phyloP scores from a whole-genome alignment of 2,797 vertebrate genomes.

The Hoplostethus mediterraneus region DNA sequence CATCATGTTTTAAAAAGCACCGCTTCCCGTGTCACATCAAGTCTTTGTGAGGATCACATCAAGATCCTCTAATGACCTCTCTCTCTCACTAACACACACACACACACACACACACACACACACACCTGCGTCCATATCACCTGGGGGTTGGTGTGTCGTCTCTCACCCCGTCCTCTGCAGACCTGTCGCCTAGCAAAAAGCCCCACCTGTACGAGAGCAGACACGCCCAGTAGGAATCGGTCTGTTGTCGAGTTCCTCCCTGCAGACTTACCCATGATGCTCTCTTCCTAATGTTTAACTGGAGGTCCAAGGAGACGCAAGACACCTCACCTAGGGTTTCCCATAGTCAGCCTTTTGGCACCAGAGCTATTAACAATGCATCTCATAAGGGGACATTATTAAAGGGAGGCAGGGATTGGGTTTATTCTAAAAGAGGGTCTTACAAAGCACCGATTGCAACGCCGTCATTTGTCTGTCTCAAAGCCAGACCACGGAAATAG shows the following conservation, averaged over 20 bases:
- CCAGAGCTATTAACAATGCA: background rate
- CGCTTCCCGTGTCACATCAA: background rate
- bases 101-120: constrained; percentile 17
- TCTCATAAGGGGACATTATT: background rate
- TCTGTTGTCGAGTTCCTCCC: constrained; percentile 42
- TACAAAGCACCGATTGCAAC: constrained; percentile 5
- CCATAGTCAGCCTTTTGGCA: background rate
- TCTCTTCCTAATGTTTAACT: constrained; percentile 39
- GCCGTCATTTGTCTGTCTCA: constrained; percentile 22
- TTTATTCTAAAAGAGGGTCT: constrained; percentile 16
- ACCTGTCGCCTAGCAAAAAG: constrained; percentile 54
- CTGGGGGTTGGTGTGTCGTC: constrained; percentile 12
- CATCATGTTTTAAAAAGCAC: background rate
- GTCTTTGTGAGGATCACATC: constrained; percentile 15
- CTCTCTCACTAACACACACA: background rate
- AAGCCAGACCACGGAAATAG: constrained; percentile 15
- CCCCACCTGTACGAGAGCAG: constrained; percentile 29
- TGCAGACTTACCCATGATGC: constrained; percentile 22
- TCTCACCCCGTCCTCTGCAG: constrained; percentile 31
- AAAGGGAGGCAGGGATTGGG: constrained; percentile 3
- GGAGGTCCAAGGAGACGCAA: background rate
- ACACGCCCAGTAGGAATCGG: constrained; percentile 6
- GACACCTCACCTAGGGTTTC: background rate
- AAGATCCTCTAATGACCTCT: constrained; percentile 2
- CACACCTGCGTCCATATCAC: constrained; percentile 50